Evolutionary conservation across 2,113 vertebrate species (phyloP).

Genomic region (Falcunculus frontatus): DNA sequence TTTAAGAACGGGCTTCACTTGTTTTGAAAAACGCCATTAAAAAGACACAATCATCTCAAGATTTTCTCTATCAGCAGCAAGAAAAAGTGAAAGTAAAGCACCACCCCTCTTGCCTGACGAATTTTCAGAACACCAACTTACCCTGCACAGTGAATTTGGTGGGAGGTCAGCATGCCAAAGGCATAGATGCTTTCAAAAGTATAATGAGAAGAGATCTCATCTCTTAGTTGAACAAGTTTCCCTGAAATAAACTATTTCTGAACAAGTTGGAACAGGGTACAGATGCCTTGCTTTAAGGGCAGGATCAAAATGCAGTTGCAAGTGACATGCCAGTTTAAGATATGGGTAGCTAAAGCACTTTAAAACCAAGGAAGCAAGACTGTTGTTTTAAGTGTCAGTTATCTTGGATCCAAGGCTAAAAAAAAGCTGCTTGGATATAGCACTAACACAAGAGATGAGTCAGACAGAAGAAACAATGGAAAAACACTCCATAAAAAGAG

Average conservation of each 20-base stretch:
- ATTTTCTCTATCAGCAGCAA: not conserved
- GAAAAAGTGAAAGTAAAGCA: not conserved
- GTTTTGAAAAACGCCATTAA: not conserved
- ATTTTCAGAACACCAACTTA: not conserved
- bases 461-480: not conserved
- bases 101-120: not conserved
- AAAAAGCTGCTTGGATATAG: not conserved
- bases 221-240: not conserved
- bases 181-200: not conserved
- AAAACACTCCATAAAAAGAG: not conserved
- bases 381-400: not conserved
- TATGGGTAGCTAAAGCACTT: not conserved
- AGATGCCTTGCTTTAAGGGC: not conserved
- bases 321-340: not conserved
- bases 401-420: not conserved
- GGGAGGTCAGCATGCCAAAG: not conserved
- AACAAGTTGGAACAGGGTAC: not conserved
- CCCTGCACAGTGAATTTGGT: accelerated
- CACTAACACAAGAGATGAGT: not conserved
- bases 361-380: not conserved
- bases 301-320: not conserved
- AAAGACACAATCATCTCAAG: not conserved
- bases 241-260: not conserved
- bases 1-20: not conserved
- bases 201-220: not conserved